A percentile compares a stretch with the other conserved stretches of the same genome.
phyloP scores from a whole-genome alignment of 2,888 invertebrate genomes.

The Dugesia japonica region DNA sequence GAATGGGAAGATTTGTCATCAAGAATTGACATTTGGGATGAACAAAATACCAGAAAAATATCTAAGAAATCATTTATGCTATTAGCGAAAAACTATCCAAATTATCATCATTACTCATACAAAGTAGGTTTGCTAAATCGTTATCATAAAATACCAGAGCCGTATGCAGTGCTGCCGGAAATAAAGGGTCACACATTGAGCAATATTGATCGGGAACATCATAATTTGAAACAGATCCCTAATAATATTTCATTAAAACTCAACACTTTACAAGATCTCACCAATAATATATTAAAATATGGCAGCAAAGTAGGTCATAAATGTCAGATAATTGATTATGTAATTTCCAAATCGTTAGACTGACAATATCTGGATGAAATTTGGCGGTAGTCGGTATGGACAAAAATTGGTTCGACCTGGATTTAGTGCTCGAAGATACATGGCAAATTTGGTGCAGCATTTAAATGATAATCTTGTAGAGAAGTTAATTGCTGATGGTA shows the following conservation, averaged over 20 bases:
- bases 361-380: background rate
- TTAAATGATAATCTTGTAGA: conserved; percentile 21
- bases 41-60: background rate
- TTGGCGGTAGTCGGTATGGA: background rate
- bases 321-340: background rate
- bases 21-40: background rate
- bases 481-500: conserved; percentile 16
- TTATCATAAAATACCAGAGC: background rate
- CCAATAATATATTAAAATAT: background rate
- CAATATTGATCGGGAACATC: background rate
- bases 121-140: background rate
- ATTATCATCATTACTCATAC: background rate
- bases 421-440: conserved; percentile 46
- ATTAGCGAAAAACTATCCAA: background rate
- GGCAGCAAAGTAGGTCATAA: background rate
- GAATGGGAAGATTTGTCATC: background rate
- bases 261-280: background rate
- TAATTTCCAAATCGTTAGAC: background rate
- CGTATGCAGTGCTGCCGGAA: background rate
- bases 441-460: conserved; percentile 37
- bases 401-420: conserved; percentile 41
- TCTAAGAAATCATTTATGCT: background rate
- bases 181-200: background rate
- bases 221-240: background rate
- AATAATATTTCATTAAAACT: background rate